Base-by-base conservation (phyloP, 2,797 vertebrate species). In the Dromococcyx pavoninus region DNA sequence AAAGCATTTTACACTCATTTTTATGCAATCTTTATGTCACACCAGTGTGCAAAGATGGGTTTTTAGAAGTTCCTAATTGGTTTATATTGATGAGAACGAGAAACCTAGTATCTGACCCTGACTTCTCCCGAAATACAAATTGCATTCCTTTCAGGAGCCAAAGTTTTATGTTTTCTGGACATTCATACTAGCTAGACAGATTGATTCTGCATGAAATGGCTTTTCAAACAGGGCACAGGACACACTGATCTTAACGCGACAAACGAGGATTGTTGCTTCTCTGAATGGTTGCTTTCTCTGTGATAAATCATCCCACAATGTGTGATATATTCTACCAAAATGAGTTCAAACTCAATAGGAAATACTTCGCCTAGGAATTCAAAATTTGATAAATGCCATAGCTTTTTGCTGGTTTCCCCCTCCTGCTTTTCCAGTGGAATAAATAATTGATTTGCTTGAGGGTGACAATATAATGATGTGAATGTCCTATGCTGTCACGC, bases 61-160 rank as follows among this genome's bases (percentile, higher is more conserved):
- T 56, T 58, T 78, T 3, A 8, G 18, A 70, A 73, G 30, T 43
- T 81, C 76, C 24, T 39, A 62, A 60, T 13, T 48, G 4, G 6
- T 43, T 91, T 73, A 66, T 18, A 60, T 35, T 65, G 32, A n/a
- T 27, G 5, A 82, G 3, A 18, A 51, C 10, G 18, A 76, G 19
- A 84, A 84, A 46, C 5, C 28, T 25, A 44, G 3, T 51, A 21
- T 35, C 41, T 81, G 54, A 37, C 32, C 13, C 3, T 0, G 0
- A 60, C 5, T 32, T 64, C n/a, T n/a, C 21, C 65, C 57, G 22
- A 89, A 85, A 87, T 27, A 22, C 12, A 48, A 79, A 70, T 3
- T 46, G 7, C 66, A 53, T 44, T 87, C 23, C 8, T 46, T 43
- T 69, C 28, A 56, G 10, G 25, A 72, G 51, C 32, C 50, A 43